Base-by-base conservation (phyloP, 1,140 invertebrate genomes). In the Hyphantria cunea region DNA sequence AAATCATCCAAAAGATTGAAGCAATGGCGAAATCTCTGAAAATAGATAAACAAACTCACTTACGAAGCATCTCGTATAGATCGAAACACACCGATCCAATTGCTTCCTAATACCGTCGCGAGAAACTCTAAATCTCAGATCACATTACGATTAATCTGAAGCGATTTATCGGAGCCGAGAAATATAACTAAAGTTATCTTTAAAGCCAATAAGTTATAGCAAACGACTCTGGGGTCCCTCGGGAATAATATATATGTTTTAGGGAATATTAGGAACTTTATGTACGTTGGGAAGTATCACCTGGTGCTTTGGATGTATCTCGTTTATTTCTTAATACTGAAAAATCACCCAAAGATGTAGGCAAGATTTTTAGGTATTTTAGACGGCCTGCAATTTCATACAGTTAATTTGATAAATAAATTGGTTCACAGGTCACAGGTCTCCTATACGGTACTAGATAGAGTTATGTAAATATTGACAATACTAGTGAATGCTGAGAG, bases 181-280 rank as follows among this genome's bases (percentile, higher is more conserved):
- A 58, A 58, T 58, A 58, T 58, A 58, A 58, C 55, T 58, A 48
- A 37, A 48, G 55, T 45, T 58, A 58, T 58, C 55, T 58, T 58
- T 17, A 58, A 58, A 58, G 14, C 45, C 45, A 39, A 58, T 58
- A 58, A 58, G 55, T 58, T 58, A 58, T 25, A 39, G 52, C 52
- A 25, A 54, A 42, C 34, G 50, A 51, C 49, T 51, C 17, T 25
- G 17, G 17, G 17, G 17, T 25, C 17, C 17, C 34, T 37, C 8
- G 34, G 11, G 7, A 37, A 37, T 25, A 25, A 25, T 25, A 25
- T 25, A 25, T 25, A 25, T 25, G 17, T 25, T 25, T 25, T 25
- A 25, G 17, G 17, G 17, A 25, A 25, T 25, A 25, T 25, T 5
- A 3, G 17, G 2, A 25, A 25, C 17, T 25, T 25, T 25, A 37